Percentiles rank a stretch among this genome's conserved stretches.
These are phyloP conservation scores for Cotesia glomerata DNA, from an alignment of 1,140 invertebrate genomes.

Conservation along the genomic window DNA sequence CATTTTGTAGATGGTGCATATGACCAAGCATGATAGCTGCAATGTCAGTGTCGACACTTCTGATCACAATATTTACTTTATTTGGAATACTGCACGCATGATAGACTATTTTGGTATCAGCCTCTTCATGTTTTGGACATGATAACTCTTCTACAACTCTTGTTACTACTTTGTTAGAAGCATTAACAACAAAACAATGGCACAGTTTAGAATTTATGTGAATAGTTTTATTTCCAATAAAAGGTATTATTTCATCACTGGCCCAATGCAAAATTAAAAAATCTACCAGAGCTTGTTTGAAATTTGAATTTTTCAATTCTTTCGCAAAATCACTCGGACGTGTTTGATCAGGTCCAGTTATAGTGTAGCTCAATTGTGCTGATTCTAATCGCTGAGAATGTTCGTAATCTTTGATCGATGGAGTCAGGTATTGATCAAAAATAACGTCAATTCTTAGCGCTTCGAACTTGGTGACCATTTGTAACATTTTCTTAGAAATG, in stretches of 20 bases:
- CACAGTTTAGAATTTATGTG: too few relatives aligned
- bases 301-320: conserved; percentile 42
- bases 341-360: conserved; percentile 30
- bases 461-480: conserved; percentile 30
- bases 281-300: conserved; percentile 42
- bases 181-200: not conserved
- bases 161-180: conserved; percentile 28
- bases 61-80: conserved; percentile 32
- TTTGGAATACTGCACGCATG: conserved; percentile 36
- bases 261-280: conserved; percentile 42
- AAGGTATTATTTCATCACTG: not conserved
- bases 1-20: conserved; percentile 23
- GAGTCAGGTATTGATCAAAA: conserved; percentile 36
- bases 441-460: conserved; percentile 11
- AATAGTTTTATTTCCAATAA: conserved; percentile 22
- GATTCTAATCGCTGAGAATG: conserved; percentile 19
- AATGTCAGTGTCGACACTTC: conserved; percentile 38
- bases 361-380: conserved; percentile 18
- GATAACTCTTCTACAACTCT: conserved; percentile 23
- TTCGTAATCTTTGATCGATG: conserved; percentile 40
- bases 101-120: conserved; percentile 44
- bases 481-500: conserved; percentile 40
- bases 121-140: conserved; percentile 40
- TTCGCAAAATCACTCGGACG: conserved; percentile 35
- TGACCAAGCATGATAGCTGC: conserved; percentile 35